Base-by-base conservation (phyloP, 2,888 invertebrate genomes). In the Melinaea menophilus region DNA sequence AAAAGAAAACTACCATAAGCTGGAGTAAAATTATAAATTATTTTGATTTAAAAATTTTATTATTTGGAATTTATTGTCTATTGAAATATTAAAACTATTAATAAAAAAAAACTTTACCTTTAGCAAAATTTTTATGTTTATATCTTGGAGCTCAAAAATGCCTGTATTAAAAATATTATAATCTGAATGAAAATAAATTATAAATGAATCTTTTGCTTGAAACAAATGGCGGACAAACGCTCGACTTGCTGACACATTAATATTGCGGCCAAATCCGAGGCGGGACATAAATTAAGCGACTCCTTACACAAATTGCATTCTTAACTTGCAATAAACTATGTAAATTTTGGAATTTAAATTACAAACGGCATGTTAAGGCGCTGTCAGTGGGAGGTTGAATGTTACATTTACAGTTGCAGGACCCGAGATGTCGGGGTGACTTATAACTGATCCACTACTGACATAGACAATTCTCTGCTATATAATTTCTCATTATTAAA, bases 321-420 rank as follows among this genome's bases (percentile, higher is more conserved):
- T 83, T 83, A 82, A 84, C 82, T 83, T 77, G 82, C 79, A 81
- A 82, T 85, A 85, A 84, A 84, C 82, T 85, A 88, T 86, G 85
- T 80, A 80, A 85, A 86, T 86, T 79, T 77, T 70, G 69, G 79
- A 83, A 85, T 87, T 85, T 85, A 85, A 86, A 85, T 85, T 82
- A 85, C 84, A 81, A 84, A 76, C 75, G 65, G 48, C 58, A 65
- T 59, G 64, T 69, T 64, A 65, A 63, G 62, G 66, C 66, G 61
- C 64, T 78, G 74, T 76, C 67, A 63, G 69, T 66, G 64, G 79
- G 79, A 71, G 75, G 77, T 74, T 79, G 74, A 79, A 80, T 80
- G 79, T 80, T 77, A 78, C 77, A 75, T 80, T 79, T 82, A 77
- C 75, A 75, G 72, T 73, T 75, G 74, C 67, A 60, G 58, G 51